These are phyloP conservation scores for Blennius ocellaris DNA, from an alignment of 2,113 vertebrate species.

Conservation along the genomic window DNA sequence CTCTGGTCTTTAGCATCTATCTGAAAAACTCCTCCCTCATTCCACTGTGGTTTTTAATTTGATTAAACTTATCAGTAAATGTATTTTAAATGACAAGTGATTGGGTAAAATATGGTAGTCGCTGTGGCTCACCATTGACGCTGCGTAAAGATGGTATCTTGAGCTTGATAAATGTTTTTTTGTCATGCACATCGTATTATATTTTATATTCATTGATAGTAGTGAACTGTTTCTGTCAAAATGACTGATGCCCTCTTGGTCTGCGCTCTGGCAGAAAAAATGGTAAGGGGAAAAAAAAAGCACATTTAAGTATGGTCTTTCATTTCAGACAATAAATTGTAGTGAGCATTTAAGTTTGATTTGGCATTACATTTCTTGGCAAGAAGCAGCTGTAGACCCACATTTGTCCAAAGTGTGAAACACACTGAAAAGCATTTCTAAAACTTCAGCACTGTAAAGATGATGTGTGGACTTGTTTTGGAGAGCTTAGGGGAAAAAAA, in stretches of 20 bases:
- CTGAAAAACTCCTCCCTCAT: constrained; percentile 84
- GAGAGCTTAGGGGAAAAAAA: too few relatives aligned
- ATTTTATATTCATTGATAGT: not conserved
- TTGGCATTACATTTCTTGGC: too few relatives aligned
- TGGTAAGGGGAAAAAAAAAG: not conserved
- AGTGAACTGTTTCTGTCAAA: not conserved
- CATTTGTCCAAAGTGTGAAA: too few relatives aligned
- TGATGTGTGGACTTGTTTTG: too few relatives aligned
- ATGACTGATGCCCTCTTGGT: not conserved
- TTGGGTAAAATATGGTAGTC: not conserved
- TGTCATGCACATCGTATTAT: not conserved
- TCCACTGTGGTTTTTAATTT: constrained; percentile 87
- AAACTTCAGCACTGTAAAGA: too few relatives aligned
- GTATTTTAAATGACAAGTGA: constrained; percentile 28
- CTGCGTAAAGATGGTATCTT: not conserved
- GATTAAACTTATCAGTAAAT: constrained; percentile 59
- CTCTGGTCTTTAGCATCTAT: constrained; percentile 82
- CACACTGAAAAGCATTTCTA: too few relatives aligned
- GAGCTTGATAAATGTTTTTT: not conserved
- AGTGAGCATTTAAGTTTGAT: not conserved
- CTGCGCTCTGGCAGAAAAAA: not conserved
- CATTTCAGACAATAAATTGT: not conserved
- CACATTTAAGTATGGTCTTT: not conserved
- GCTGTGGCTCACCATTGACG: not conserved
- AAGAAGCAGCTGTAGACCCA: too few relatives aligned